Percentiles rank a stretch among this genome's conserved stretches.
These are phyloP conservation scores for Rhodophaea formosa DNA, from an alignment of 2,888 invertebrate genomes.

Conservation along the genomic window DNA sequence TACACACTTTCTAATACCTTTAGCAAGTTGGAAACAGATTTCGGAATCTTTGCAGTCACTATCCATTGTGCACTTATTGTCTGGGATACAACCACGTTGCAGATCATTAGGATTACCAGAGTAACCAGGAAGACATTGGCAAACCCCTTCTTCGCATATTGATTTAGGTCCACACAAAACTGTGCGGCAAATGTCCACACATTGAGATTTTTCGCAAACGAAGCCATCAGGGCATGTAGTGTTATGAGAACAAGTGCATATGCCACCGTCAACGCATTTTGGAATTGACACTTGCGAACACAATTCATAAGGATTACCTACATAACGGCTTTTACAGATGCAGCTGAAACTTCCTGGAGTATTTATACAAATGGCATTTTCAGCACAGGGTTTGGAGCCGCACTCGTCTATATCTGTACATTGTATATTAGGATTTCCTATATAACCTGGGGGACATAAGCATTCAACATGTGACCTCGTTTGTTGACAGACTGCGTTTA, in stretches of 20 bases:
- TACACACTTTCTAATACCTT: constrained; percentile 89
- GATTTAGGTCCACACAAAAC: constrained; percentile 91
- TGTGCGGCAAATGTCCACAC: constrained; percentile 88
- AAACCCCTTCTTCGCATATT: constrained; percentile 89
- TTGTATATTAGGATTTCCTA: constrained; percentile 92
- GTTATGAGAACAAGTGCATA: constrained; percentile 86
- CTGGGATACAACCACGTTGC: constrained; percentile 85
- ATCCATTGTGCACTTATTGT: constrained; percentile 90
- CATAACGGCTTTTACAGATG: constrained; percentile 90
- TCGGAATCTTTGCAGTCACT: constrained; percentile 90
- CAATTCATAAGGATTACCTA: constrained; percentile 93
- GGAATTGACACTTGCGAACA: constrained; percentile 87
- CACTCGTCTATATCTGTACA: constrained; percentile 94
- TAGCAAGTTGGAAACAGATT: constrained; percentile 93
- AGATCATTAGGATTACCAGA: constrained; percentile 88
- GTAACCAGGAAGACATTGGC: constrained; percentile 89
- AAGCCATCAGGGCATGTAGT: constrained; percentile 89
- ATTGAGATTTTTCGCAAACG: constrained; percentile 86
- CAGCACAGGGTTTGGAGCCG: constrained; percentile 88
- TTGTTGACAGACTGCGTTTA: constrained; percentile 89
- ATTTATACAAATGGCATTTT: constrained; percentile 94
- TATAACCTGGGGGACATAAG: constrained; percentile 89
- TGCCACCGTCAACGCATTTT: constrained; percentile 85
- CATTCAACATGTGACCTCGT: constrained; percentile 89
- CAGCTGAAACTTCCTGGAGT: constrained; percentile 94